Conservation (phyloP, 2,888 invertebrate genomes). For the Ptychoptera contaminata region DNA sequence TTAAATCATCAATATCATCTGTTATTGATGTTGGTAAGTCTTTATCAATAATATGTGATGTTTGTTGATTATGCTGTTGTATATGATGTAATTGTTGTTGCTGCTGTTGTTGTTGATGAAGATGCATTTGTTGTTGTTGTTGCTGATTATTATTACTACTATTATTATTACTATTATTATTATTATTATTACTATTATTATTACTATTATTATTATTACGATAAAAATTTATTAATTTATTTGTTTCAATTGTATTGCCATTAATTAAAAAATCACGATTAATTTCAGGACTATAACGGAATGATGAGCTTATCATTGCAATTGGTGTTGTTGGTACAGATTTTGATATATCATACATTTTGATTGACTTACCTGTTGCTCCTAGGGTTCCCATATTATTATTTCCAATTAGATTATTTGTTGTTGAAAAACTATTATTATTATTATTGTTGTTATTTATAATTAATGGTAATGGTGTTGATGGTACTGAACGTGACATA, state of each 20-base stretch:
- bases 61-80: neutral
- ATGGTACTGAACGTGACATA: constrained; percentile 52
- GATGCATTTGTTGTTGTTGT: neutral
- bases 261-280: constrained; percentile 41
- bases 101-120: neutral
- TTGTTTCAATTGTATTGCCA: constrained; percentile 38
- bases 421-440: constrained; percentile 20
- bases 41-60: neutral
- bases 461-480: constrained; percentile 43
- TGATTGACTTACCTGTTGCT: constrained; percentile 5
- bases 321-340: constrained; percentile 67
- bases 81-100: neutral
- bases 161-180: neutral
- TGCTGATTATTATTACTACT: neutral
- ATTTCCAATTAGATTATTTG: constrained; percentile 8
- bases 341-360: constrained; percentile 44
- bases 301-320: constrained; percentile 35
- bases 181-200: neutral
- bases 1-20: constrained; percentile 11
- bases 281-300: constrained; percentile 38
- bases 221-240: constrained; percentile 15
- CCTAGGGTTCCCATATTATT: neutral
- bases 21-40: constrained; percentile 6
- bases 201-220: constrained; percentile 1
- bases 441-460: constrained; percentile 3